Conservation (phyloP, 2,113 vertebrate species). For the Oreocharis arfaki region DNA sequence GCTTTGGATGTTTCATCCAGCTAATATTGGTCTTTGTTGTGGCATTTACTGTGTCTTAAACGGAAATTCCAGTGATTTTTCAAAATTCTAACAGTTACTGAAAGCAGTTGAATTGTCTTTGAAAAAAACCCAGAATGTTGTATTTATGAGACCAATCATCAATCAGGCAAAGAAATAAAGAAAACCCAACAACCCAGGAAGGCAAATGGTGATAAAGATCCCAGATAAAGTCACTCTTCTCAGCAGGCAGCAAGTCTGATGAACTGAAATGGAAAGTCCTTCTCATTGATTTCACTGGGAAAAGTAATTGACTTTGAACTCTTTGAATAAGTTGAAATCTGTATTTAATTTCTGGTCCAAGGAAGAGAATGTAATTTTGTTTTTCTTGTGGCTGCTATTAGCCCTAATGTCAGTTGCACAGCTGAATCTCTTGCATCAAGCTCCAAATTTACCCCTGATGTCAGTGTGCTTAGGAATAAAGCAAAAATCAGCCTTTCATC, state of each 20-base stretch:
- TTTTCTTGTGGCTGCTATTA: slow-evolving; percentile 22
- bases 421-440: slow-evolving; percentile 10
- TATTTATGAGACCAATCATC: neutral
- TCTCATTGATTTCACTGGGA: slow-evolving; percentile 31
- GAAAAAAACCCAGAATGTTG: neutral
- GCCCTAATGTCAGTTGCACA: neutral
- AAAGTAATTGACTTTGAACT: slow-evolving; percentile 41
- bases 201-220: neutral
- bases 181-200: neutral
- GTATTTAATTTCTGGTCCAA: slow-evolving; percentile 35
- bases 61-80: neutral
- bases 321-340: slow-evolving; percentile 18
- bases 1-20: neutral
- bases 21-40: neutral
- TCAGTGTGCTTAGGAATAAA: slow-evolving; percentile 1
- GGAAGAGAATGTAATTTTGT: neutral
- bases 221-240: slow-evolving; percentile 3
- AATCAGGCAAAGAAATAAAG: neutral
- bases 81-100: neutral
- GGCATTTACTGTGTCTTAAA: neutral
- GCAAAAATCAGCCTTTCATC: slow-evolving; percentile 26
- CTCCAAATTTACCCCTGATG: neutral
- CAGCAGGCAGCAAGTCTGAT: neutral
- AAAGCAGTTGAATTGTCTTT: neutral
- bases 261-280: slow-evolving; percentile 26